These are phyloP conservation scores for Girardia tigrina DNA, from an alignment of 2,888 invertebrate genomes.

Conservation along the genomic window DNA sequence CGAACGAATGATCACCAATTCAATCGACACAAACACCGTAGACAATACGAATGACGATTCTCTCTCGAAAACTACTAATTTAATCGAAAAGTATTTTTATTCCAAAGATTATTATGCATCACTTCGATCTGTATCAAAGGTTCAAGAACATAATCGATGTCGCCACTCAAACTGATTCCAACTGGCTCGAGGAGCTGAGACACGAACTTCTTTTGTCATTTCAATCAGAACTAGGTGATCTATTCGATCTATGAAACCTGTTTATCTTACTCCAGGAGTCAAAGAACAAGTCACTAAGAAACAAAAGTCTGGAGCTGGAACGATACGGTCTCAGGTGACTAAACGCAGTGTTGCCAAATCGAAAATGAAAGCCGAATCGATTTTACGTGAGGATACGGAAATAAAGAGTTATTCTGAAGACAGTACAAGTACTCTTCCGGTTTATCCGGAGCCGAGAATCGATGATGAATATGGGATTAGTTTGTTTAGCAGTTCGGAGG, in stretches of 20 bases:
- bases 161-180: neutral
- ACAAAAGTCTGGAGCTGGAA: neutral
- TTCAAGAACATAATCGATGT: neutral
- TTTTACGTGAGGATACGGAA: neutral
- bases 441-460: conserved; percentile 31
- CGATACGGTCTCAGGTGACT: neutral
- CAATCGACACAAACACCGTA: no score
- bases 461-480: conserved; percentile 37
- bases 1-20: no score
- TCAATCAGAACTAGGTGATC: neutral
- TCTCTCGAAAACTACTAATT: no score
- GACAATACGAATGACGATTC: no score
- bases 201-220: neutral
- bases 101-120: no score
- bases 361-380: neutral
- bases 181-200: neutral
- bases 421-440: neutral
- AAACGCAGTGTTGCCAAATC: neutral
- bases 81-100: no score
- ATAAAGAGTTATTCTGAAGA: neutral
- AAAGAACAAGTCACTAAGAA: neutral
- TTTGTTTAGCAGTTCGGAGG: neutral
- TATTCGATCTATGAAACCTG: no score
- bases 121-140: neutral
- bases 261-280: no score